Conservation (phyloP, 2,888 invertebrate genomes). For the Odontocerum albicorne region DNA sequence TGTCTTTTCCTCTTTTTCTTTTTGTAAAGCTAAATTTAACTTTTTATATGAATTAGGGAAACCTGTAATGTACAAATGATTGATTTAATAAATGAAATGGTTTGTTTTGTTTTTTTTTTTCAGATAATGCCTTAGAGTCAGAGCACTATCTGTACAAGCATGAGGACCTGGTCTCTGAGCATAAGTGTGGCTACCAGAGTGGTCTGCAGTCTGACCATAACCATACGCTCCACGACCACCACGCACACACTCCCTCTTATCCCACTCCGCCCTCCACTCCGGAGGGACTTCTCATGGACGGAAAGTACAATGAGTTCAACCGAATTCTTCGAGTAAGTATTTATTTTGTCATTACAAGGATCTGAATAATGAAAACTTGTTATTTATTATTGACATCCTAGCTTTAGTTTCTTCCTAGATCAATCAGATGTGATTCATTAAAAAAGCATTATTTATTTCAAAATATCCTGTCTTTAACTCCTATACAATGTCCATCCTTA, state of each 20-base stretch:
- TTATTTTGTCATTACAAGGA: too few relatives aligned
- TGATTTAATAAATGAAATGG: background rate
- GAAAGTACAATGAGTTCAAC: slow-evolving; percentile 54
- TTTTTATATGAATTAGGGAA: background rate
- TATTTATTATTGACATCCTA: too few relatives aligned
- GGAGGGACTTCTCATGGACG: slow-evolving; percentile 39
- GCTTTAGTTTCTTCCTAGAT: too few relatives aligned
- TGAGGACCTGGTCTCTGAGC: slow-evolving; percentile 58
- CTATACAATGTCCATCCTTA: too few relatives aligned
- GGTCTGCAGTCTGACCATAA: slow-evolving; percentile 3
- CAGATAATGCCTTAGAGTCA: slow-evolving; percentile 51
- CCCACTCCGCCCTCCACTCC: slow-evolving; percentile 10
- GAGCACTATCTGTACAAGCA: slow-evolving; percentile 69
- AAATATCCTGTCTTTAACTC: too few relatives aligned
- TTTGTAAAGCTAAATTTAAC: too few relatives aligned
- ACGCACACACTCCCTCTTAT: background rate
- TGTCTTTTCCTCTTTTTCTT: too few relatives aligned
- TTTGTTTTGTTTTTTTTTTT: slow-evolving; percentile 30
- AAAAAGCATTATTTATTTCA: too few relatives aligned
- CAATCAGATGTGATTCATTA: too few relatives aligned
- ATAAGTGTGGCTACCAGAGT: slow-evolving; percentile 59
- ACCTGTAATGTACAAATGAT: background rate
- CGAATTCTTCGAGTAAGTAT: slow-evolving; percentile 66
- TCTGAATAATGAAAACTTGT: too few relatives aligned
- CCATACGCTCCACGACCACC: slow-evolving; percentile 1